Conservation (phyloP, 2,113 vertebrate species). For the Notarius lentiginosus region DNA sequence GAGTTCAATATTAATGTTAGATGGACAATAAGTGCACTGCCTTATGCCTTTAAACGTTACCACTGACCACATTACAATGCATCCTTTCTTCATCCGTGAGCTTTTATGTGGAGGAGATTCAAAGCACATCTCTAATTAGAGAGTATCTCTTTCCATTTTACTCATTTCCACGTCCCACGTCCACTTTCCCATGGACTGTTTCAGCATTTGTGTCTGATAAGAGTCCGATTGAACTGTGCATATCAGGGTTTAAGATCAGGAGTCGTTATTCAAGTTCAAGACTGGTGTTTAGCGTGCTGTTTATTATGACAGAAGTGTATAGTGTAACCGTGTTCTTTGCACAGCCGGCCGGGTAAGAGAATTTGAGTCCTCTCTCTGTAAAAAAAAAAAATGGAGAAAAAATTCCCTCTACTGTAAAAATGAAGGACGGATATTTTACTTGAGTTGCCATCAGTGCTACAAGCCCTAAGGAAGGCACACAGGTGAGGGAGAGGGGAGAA, state of each 20-base stretch:
- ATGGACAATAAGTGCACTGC: conserved; percentile 47
- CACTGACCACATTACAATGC: conserved; percentile 48
- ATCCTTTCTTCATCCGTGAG: conserved; percentile 43
- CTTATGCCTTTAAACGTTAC: conserved; percentile 48
- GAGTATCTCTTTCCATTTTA: conserved; percentile 38
- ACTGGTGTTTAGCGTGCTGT: neutral
- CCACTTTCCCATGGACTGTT: neutral
- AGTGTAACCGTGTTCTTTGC: neutral
- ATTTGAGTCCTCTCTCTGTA: neutral
- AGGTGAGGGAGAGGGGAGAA: conserved; percentile 62
- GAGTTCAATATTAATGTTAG: conserved; percentile 31
- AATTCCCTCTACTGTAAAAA: neutral
- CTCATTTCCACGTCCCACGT: neutral
- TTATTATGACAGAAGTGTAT: conserved; percentile 21
- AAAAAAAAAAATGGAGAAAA: neutral
- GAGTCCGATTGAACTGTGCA: neutral
- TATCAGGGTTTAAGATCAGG: neutral
- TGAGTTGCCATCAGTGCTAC: conserved; percentile 60
- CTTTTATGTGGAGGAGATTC: conserved; percentile 39
- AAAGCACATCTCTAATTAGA: conserved; percentile 37
- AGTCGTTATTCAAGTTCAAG: neutral
- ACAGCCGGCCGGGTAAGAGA: neutral
- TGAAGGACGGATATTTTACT: conserved; percentile 37
- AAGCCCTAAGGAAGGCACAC: conserved; percentile 61
- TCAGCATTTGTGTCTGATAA: neutral